Evolutionary conservation across 2,797 vertebrate genomes (phyloP).

Genomic region (Propithecus perrieri): DNA sequence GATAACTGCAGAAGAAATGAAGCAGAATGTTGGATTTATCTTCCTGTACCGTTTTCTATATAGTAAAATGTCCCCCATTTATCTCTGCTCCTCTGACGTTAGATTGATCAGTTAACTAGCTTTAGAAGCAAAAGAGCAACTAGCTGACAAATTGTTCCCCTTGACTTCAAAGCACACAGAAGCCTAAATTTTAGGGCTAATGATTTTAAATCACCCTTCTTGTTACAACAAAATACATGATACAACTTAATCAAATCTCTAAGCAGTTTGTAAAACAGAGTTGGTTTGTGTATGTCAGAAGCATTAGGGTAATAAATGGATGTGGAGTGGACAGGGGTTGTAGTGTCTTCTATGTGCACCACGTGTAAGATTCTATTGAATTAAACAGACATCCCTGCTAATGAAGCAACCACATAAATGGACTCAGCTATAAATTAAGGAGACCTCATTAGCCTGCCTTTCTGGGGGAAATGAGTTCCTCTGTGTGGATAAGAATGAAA

Average conservation of each 20-base stretch:
- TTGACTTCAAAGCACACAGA: slow-evolving; percentile 79
- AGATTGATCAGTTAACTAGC: slow-evolving; percentile 83
- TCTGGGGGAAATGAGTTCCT: slow-evolving; percentile 16
- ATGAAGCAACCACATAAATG: slow-evolving; percentile 22
- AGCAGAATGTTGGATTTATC: slow-evolving; percentile 82
- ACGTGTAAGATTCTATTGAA: neutral
- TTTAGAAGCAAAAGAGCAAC: slow-evolving; percentile 82
- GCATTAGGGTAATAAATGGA: slow-evolving; percentile 3
- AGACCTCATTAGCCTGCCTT: slow-evolving; percentile 54
- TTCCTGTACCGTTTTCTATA: slow-evolving; percentile 80
- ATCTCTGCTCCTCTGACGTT: slow-evolving; percentile 81
- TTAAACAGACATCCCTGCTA: slow-evolving; percentile 3
- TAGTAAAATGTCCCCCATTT: slow-evolving; percentile 81
- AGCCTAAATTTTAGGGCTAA: slow-evolving; percentile 76
- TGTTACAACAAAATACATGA: slow-evolving; percentile 68
- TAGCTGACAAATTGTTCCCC: slow-evolving; percentile 80
- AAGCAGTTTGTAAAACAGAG: slow-evolving; percentile 44
- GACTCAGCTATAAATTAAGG: slow-evolving; percentile 43
- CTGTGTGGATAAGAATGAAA: slow-evolving; percentile 29
- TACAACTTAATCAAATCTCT: slow-evolving; percentile 69
- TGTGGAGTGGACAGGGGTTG: neutral
- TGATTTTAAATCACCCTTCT: slow-evolving; percentile 79
- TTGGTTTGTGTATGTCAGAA: slow-evolving; percentile 46
- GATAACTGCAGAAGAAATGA: slow-evolving; percentile 83
- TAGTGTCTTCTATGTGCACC: neutral